A percentile compares a stretch with the other conserved stretches of the same genome.
Conservation (phyloP, 2,888 invertebrate species). For the Limnephilus marmoratus region DNA sequence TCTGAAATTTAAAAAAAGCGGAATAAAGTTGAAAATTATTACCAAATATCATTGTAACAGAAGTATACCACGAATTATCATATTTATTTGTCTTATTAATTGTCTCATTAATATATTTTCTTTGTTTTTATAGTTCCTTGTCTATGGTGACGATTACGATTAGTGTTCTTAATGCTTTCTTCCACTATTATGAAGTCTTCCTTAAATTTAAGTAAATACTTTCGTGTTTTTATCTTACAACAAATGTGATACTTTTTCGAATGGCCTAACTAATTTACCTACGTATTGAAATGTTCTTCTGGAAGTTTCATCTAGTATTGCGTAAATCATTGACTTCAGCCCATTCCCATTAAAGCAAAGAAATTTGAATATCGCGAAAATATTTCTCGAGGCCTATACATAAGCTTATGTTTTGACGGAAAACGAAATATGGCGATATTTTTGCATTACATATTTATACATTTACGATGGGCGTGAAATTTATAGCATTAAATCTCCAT, state of each 20-base stretch:
- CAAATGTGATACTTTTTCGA: not conserved
- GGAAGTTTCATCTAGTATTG: not conserved
- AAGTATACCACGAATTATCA: no score
- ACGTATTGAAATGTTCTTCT: not conserved
- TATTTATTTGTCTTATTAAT: no score
- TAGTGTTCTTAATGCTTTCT: not conserved
- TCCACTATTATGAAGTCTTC: not conserved
- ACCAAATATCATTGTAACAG: no score
- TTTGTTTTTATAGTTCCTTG: no score
- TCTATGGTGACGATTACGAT: no score
- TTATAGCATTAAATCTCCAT: conserved; percentile 65
- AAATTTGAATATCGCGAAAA: conserved; percentile 56
- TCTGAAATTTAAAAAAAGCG: no score
- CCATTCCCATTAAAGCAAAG: conserved; percentile 30
- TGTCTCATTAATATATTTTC: no score
- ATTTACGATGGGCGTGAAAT: conserved; percentile 64
- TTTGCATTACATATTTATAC: conserved; percentile 64
- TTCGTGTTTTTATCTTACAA: not conserved
- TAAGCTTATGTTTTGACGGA: conserved; percentile 54
- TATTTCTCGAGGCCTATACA: conserved; percentile 48
- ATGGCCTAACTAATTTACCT: not conserved
- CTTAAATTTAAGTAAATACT: not conserved
- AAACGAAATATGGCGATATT: conserved; percentile 64
- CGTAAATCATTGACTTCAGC: not conserved
- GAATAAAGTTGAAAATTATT: no score